Base-by-base conservation (phyloP, 2,797 vertebrate genomes). In the Alectoris magna region DNA sequence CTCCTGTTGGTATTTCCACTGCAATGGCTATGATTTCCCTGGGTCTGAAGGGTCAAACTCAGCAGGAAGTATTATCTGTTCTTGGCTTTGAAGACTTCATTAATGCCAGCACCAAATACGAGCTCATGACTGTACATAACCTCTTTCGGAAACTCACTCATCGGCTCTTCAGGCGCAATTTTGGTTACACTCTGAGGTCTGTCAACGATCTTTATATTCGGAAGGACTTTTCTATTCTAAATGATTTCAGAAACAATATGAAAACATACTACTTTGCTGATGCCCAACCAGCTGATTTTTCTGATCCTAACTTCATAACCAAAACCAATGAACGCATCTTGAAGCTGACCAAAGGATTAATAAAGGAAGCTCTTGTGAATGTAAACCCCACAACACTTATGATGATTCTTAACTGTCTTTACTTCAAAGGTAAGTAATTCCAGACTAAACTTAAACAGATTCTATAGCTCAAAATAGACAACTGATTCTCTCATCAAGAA, bases 61-160 rank as follows among this genome's bases (percentile, higher is more conserved):
- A 98, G 3, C 92, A 97, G 29, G 98, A 99, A 94, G 98, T 99
- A 46, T 98, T 98, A 88, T 96, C 97, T 11, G 95, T 97, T 39
- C 91, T 99, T 69, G 98, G 99, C 60, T 99, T 99, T 44, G 94
- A 97, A 1, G 98, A 99, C 16, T 99, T 99, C 48, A 97, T 99
- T 69, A 99, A 99, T 0, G 98, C 99, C 21, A 99, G 99, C 96
- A 95, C 97, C 92, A 99, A 98, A 87, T 99, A 99, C 0, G 98
- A 99, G 93, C 97, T 98, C 90, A 93, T 93, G 53, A 99, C 99
- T 0, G 97, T 99, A 60, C 99, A 99, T 78, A 99, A 99, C 79
- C 99, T 99, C 60, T 99, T 99, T 97, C 98, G 98, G 70, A 99
- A 99, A 90, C 98, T 99, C 84, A 99, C 98, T 1, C 99, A 99